phyloP scores from a whole-genome alignment of 2,888 invertebrate species.

The Agonopterix alstromeriana region DNA sequence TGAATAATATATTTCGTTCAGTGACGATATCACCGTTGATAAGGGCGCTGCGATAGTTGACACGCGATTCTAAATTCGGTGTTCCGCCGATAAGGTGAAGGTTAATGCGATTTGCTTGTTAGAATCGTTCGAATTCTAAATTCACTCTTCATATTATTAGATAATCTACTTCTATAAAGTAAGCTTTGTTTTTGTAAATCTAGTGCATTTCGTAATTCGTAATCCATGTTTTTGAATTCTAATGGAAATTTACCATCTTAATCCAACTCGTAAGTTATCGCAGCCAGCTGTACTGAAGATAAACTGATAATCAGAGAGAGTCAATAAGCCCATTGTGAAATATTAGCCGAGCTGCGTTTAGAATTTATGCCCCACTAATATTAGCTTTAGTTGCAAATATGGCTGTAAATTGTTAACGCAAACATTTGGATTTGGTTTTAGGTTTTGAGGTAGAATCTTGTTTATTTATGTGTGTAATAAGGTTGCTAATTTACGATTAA shows the following conservation, averaged over 20 bases:
- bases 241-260: slow-evolving; percentile 31
- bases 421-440: slow-evolving; percentile 8
- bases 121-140: too few relatives aligned
- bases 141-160: too few relatives aligned
- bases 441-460: background rate
- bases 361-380: slow-evolving; percentile 34
- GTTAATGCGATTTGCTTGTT: slow-evolving; percentile 32
- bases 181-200: too few relatives aligned
- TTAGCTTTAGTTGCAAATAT: slow-evolving; percentile 22
- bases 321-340: slow-evolving; percentile 40
- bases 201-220: too few relatives aligned
- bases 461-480: too few relatives aligned
- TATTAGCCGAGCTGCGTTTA: slow-evolving; percentile 28
- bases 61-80: slow-evolving; percentile 42
- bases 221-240: too few relatives aligned
- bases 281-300: slow-evolving; percentile 33
- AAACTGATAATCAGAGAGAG: slow-evolving; percentile 34
- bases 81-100: slow-evolving; percentile 52
- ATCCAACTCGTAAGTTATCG: slow-evolving; percentile 36
- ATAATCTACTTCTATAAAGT: too few relatives aligned
- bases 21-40: slow-evolving; percentile 29
- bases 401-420: slow-evolving; percentile 9
- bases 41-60: slow-evolving; percentile 24
- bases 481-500: too few relatives aligned
- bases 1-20: background rate